Evolutionary conservation across 2,888 invertebrate genomes (phyloP).

Genomic region (Ochlodes sylvanus): DNA sequence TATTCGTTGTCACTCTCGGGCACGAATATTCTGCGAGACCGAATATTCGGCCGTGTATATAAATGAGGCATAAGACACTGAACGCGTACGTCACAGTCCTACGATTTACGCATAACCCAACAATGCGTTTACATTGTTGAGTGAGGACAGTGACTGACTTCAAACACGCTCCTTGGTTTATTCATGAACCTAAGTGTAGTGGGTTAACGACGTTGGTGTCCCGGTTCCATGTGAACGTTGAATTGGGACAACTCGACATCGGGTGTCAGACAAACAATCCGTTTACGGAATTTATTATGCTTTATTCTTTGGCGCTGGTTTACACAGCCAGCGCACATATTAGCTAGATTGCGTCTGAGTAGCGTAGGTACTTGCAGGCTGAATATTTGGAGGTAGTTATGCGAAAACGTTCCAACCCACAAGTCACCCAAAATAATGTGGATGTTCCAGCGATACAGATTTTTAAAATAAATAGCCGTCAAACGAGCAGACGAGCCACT

Average conservation of each 20-base stretch:
- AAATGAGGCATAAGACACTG: too few species aligned
- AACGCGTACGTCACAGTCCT: not conserved
- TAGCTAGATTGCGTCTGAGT: not conserved
- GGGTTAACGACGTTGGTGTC: slow-evolving; percentile 29
- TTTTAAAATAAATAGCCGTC: too few species aligned
- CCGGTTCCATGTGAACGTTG: slow-evolving; percentile 17
- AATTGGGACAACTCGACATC: slow-evolving; percentile 23
- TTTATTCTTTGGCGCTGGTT: not conserved
- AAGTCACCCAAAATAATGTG: too few species aligned
- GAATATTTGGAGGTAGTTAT: too few species aligned
- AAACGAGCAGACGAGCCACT: too few species aligned
- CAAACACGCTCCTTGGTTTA: slow-evolving; percentile 22
- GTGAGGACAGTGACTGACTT: slow-evolving; percentile 1
- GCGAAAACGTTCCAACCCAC: too few species aligned
- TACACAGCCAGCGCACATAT: not conserved
- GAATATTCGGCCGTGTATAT: too few species aligned
- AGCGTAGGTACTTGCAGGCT: too few species aligned
- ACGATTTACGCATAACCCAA: slow-evolving; percentile 6
- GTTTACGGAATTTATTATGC: slow-evolving; percentile 7
- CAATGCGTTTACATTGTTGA: not conserved
- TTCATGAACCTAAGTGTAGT: slow-evolving; percentile 24
- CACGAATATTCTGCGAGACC: too few species aligned
- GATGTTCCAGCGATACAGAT: too few species aligned
- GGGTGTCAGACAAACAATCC: slow-evolving; percentile 12
- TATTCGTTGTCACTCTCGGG: too few species aligned